These are phyloP conservation scores for Gobius niger DNA, from an alignment of 2,113 vertebrate genomes.

Conservation along the genomic window DNA sequence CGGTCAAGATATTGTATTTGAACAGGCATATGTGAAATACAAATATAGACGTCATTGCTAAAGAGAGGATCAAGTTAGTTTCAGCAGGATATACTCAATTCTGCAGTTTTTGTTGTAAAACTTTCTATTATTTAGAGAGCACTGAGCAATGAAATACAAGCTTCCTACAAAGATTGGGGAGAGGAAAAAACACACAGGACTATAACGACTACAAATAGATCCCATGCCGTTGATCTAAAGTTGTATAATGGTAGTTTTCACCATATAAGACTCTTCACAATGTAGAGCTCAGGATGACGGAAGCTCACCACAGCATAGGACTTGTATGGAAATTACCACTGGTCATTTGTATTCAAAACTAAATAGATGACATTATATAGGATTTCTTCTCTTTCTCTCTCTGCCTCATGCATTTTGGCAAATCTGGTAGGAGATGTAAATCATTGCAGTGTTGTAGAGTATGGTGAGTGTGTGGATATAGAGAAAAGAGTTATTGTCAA, in stretches of 20 bases:
- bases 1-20: constrained; percentile 92
- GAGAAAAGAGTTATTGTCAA: constrained; percentile 27
- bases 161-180: constrained; percentile 78
- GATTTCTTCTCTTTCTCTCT: constrained; percentile 20
- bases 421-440: constrained; percentile 76
- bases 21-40: constrained; percentile 94
- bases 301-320: constrained; percentile 55
- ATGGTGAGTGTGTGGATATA: constrained; percentile 47
- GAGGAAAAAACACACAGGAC: constrained; percentile 73
- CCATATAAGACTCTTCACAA: constrained; percentile 76
- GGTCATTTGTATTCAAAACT: constrained; percentile 30
- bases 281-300: constrained; percentile 63
- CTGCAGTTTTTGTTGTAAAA: constrained; percentile 77
- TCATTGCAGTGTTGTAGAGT: constrained; percentile 67
- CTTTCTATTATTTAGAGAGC: constrained; percentile 65
- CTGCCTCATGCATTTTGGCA: constrained; percentile 68
- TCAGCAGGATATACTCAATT: constrained; percentile 83
- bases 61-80: constrained; percentile 89
- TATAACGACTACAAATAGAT: constrained; percentile 74
- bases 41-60: constrained; percentile 89
- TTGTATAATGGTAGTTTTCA: constrained; percentile 55
- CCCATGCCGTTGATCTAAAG: constrained; percentile 77
- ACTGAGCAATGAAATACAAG: constrained; percentile 81
- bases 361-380: constrained; percentile 26
- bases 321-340: constrained; percentile 58